Conservation (phyloP, 2,797 vertebrate genomes). For the Typhlichthys eigenmanni region DNA sequence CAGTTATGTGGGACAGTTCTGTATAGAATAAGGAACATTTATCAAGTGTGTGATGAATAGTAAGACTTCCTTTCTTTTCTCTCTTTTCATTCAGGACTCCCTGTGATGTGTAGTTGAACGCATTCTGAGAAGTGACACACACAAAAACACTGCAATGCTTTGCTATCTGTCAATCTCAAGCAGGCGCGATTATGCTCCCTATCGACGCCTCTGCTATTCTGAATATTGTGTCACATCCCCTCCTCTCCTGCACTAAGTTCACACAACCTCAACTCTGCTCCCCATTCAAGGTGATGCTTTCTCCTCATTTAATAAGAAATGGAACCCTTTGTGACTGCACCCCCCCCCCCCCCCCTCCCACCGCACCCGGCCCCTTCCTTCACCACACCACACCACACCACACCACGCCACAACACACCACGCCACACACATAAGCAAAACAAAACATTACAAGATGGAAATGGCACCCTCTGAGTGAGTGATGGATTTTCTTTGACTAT, state of each 20-base stretch:
- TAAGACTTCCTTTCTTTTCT: constrained; percentile 65
- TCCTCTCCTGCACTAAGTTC: constrained; percentile 9
- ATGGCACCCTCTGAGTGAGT: constrained; percentile 88
- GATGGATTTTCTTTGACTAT: constrained; percentile 77
- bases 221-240: constrained; percentile 26
- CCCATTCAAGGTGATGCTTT: constrained; percentile 29
- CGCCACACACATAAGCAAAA: constrained; percentile 52
- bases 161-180: constrained; percentile 31
- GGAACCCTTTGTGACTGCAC: background rate
- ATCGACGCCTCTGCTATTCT: constrained; percentile 47
- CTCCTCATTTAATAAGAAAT: background rate
- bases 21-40: constrained; percentile 48
- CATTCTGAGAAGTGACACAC: constrained; percentile 55
- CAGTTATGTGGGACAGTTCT: constrained; percentile 25
- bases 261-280: constrained; percentile 16
- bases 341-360: too few relatives aligned
- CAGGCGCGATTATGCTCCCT: constrained; percentile 47
- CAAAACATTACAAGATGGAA: constrained; percentile 27
- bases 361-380: too few relatives aligned
- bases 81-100: constrained; percentile 68
- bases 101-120: constrained; percentile 71
- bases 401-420: background rate
- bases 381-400: too few relatives aligned
- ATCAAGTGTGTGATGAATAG: constrained; percentile 59
- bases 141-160: background rate